phyloP scores from a whole-genome alignment of 2,888 invertebrate genomes.

The Electrophaes corylata region DNA sequence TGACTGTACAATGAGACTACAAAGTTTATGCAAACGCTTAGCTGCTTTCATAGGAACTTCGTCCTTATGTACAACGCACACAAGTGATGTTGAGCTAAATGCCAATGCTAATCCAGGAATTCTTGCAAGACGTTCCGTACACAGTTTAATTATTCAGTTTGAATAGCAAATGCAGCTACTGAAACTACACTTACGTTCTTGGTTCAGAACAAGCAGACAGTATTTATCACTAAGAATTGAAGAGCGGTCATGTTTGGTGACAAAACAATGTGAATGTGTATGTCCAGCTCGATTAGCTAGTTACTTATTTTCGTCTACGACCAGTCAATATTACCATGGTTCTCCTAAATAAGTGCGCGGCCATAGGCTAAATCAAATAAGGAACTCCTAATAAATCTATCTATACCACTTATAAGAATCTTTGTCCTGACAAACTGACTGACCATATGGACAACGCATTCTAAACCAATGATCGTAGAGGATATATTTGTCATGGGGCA shows the following conservation, averaged over 20 bases:
- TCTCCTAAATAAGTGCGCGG: no score
- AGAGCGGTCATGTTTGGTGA: neutral
- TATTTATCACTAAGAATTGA: neutral
- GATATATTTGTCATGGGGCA: no score
- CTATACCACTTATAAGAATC: no score
- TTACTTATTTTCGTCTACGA: no score
- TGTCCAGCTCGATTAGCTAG: no score
- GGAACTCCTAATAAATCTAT: no score
- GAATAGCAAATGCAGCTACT: conserved; percentile 10
- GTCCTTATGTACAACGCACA: conserved; percentile 10
- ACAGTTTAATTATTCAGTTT: conserved; percentile 10
- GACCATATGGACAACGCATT: no score
- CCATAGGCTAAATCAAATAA: no score
- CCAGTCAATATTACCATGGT: no score
- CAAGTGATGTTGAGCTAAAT: conserved; percentile 9
- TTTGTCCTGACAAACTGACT: no score
- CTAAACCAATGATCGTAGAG: no score
- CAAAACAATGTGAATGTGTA: no score
- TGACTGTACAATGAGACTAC: conserved; percentile 28
- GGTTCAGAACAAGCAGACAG: neutral
- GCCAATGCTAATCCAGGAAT: conserved; percentile 9
- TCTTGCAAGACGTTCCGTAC: conserved; percentile 5
- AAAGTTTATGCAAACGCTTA: conserved; percentile 22
- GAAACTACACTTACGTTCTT: neutral
- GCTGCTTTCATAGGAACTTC: conserved; percentile 20